Evolutionary conservation across 2,888 invertebrate genomes (phyloP), one percentile per base, ranked within the genome.

Genomic region (Agrochola lota): DNA sequence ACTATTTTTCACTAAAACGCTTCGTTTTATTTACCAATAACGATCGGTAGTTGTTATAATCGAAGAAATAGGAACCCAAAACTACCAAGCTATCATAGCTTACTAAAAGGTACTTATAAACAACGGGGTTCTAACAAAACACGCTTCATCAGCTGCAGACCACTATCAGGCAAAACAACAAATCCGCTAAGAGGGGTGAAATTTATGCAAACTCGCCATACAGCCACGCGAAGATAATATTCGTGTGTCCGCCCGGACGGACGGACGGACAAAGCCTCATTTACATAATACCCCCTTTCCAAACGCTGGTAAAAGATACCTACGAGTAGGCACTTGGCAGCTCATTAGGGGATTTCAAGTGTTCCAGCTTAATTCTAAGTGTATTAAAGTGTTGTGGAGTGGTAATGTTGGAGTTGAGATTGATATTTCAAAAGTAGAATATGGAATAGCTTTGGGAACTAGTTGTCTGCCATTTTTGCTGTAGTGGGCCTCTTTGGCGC

Each of bases 151-250:
- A 80, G 84, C 43, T 43, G 43, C 72, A 55, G 11, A 26, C 62
- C 46, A 59, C 52, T 69, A 64, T 69, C 35, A 30, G n/a, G 71
- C 85, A 85, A 86, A 90, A 89, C 90, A 90, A 85, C 86, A 78
- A 85, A 85, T 87, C 89, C 87, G 64, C 80, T 84, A 88, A 87
- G 86, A 87, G 87, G 85, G 84, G 57, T 78, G 76, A 87, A 91
- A 91, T 91, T 87, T 91, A 91, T 91, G 91, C 91, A 90, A 91
- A 91, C 88, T 85, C 86, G 74, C 88, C 89, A 86, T 86, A 90
- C 88, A 89, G 83, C 86, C 84, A 88, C 80, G 78, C 30, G 85
- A 80, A 90, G 90, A 91, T 91, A 91, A 91, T 90, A 90, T 89
- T 87, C 89, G 85, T 88, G 86, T 85, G 85, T 83, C 83, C 81